Percentiles rank a stretch among this genome's conserved stretches.
Evolutionary conservation across 1,140 invertebrate species (phyloP).

Genomic region (Mya arenaria): DNA sequence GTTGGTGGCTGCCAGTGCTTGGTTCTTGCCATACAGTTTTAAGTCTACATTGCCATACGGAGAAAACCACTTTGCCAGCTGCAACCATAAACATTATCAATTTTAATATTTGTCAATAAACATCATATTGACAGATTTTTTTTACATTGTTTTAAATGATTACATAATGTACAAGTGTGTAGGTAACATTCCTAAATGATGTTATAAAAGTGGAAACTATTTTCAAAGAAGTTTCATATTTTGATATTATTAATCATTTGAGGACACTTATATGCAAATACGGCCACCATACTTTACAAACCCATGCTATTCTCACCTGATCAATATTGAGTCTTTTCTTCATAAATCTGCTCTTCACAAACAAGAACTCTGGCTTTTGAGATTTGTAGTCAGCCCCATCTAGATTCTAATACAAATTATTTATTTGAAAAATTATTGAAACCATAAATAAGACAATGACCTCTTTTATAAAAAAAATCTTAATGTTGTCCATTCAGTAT

Average conservation of each 20-base stretch:
- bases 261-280: not conserved
- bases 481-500: no score
- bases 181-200: no score
- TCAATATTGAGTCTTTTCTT: constrained; percentile 40
- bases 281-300: no score
- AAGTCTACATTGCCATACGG: constrained; percentile 55
- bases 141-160: no score
- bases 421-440: no score
- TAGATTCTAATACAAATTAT: constrained; percentile 20
- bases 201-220: not conserved
- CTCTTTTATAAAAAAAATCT: no score
- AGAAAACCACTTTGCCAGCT: constrained; percentile 58
- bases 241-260: not conserved
- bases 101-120: no score
- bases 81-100: constrained; percentile 2
- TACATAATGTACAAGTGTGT: no score
- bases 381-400: constrained; percentile 21
- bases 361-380: constrained; percentile 30
- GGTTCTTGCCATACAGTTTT: not conserved
- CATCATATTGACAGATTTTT: not conserved
- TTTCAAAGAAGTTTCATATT: not conserved
- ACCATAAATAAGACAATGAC: no score
- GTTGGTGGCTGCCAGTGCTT: constrained; percentile 30
- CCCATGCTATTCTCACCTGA: no score
- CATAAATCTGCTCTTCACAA: constrained; percentile 28